These are phyloP conservation scores for Mactra quadrangularis DNA, from an alignment of 1,140 invertebrate species.

Conservation along the genomic window DNA sequence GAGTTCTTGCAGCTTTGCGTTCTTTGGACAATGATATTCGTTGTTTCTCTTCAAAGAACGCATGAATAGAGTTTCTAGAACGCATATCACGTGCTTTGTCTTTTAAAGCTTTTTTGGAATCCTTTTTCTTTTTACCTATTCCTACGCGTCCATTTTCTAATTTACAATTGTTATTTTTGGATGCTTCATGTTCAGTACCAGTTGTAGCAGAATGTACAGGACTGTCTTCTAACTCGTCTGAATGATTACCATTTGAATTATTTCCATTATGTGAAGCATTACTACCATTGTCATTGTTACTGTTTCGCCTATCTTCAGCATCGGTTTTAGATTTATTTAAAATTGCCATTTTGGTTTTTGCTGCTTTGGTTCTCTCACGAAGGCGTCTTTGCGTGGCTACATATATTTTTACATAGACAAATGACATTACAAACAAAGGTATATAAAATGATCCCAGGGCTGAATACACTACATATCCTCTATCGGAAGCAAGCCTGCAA, in stretches of 20 bases:
- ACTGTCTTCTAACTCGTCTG: background rate
- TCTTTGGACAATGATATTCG: constrained; percentile 96
- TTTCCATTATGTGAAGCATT: too few relatives aligned
- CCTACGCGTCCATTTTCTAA: too few relatives aligned
- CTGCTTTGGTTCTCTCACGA: constrained; percentile 52
- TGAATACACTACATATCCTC: constrained; percentile 81
- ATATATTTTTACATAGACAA: constrained; percentile 81
- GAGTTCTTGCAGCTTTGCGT: constrained; percentile 96
- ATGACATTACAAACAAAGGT: constrained; percentile 82
- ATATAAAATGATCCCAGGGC: constrained; percentile 84
- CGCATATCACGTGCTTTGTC: constrained; percentile 12
- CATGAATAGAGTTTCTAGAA: constrained; percentile 45
- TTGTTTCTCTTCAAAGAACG: constrained; percentile 94
- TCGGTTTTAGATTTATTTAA: constrained; percentile 20
- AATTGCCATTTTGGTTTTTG: constrained; percentile 46
- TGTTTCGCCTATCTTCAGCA: background rate
- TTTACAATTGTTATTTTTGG: too few relatives aligned
- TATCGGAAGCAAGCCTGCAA: constrained; percentile 80
- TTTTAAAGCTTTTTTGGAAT: background rate
- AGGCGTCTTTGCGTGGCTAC: constrained; percentile 67
- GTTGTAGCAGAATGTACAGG: background rate
- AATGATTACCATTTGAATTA: background rate
- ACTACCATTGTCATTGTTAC: background rate
- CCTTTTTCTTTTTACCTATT: too few relatives aligned
- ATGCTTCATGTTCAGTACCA: too few relatives aligned